A percentile compares a stretch with the other conserved stretches of the same genome.
phyloP scores from a whole-genome alignment of 2,888 invertebrate genomes.

The Mythimna pallens region DNA sequence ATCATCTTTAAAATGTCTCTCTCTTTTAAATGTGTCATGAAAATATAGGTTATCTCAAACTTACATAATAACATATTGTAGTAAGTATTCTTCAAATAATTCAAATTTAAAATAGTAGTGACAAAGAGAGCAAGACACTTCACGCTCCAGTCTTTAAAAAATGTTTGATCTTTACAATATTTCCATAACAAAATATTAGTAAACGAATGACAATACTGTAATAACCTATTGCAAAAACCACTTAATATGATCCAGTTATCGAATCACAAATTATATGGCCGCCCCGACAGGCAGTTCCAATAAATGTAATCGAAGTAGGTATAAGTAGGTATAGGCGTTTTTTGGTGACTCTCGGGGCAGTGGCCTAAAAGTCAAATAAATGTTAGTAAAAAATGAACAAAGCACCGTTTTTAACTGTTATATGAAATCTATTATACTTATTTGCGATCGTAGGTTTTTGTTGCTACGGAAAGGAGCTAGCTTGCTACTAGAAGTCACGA shows the following conservation, averaged over 20 bases:
- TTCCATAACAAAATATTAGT: neutral
- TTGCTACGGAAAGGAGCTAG: slow-evolving; percentile 6
- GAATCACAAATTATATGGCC: slow-evolving; percentile 5
- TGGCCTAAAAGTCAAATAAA: slow-evolving; percentile 52
- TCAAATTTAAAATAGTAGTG: no score
- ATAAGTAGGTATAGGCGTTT: slow-evolving; percentile 24
- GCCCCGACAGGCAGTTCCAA: slow-evolving; percentile 15
- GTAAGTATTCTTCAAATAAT: no score
- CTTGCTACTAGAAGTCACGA: slow-evolving; percentile 3
- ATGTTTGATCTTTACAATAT: no score
- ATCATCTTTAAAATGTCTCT: slow-evolving; percentile 9
- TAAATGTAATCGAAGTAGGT: slow-evolving; percentile 19
- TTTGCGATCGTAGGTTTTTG: slow-evolving; percentile 31
- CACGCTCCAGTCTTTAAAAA: no score
- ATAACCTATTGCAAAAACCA: slow-evolving; percentile 21
- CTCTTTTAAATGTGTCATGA: no score
- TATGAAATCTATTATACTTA: slow-evolving; percentile 33
- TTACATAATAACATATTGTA: neutral
- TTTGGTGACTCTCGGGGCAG: slow-evolving; percentile 53
- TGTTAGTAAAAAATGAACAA: slow-evolving; percentile 54
- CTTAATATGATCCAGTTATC: neutral
- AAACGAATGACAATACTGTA: neutral
- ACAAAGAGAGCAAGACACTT: no score
- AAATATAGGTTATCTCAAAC: slow-evolving; percentile 17
- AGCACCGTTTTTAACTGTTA: slow-evolving; percentile 55